Base-by-base conservation (phyloP, 2,888 invertebrate genomes). In the Troglohyphantes excavatus region DNA sequence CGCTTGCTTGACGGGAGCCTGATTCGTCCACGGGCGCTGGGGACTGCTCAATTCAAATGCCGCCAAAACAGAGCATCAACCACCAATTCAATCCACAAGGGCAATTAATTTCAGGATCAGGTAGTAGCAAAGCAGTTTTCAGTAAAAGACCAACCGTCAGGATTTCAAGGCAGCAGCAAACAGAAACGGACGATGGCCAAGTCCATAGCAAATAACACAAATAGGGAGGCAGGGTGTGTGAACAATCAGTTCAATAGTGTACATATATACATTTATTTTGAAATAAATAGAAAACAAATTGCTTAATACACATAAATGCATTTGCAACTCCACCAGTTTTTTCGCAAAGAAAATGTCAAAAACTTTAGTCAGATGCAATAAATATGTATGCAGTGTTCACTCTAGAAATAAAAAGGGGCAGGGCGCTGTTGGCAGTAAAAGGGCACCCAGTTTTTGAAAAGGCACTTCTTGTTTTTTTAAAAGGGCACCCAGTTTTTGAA, bases 1-100 rank as follows among this genome's bases (percentile, higher is more conserved):
- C 96, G 95, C 97, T 97, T 94, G 98, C 97, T 73, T 82, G 84
- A 19, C 89, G 78, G 81, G 91, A 88, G 61, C 53, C 19, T 43
- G 81, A 68, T 21, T 91, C 86, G 17, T 90, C 90, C 39, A 39
- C 88, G 39, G 75, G 82, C 53, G 84, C 81, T 75, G 90, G 90
- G 81, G 90, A 90, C 90, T 90, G 90, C 73, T 85, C 79, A 72
- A 81, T 79, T 81, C 86, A 67, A 81, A 63, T 39, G 65, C 23
- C 63, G 79, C 87, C 76, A 76, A 84, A 82, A 78, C 67, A 84
- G 84, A 81, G 68, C 70, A 72, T 78, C 83, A 84, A 82, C 83
- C 68, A 90, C 76, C 81, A 67, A 81, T 73, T 65, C 84, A 61
- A 73, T 68, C 67, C 82, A 39, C 67, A 79, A 81, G 79, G 86